Base-by-base conservation (phyloP, 2,888 invertebrate species). In the Caenorhabditis auriculariae region DNA sequence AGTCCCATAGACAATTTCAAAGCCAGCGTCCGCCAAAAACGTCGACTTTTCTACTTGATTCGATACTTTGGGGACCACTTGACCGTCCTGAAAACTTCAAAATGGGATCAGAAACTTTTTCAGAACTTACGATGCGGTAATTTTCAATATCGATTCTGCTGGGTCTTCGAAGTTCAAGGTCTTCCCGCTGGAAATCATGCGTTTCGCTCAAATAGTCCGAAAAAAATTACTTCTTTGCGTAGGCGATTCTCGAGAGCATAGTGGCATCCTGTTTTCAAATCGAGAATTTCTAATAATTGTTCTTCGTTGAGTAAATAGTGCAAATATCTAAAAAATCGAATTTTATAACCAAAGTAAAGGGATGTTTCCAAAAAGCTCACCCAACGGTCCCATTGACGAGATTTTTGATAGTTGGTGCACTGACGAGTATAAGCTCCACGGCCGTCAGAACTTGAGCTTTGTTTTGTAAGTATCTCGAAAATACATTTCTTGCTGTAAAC, bases 1-100 rank as follows among this genome's bases (percentile, higher is more conserved):
- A 2, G 66, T 68, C 9, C 68, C 72, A 32, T 60, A 72, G 15
- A 65, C 42, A 12, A 72, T 72, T 54, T 72, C 72, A 50, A 72
- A 72, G n/a, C 69, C 72, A 19, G 72, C 66, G 54, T 72, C 72
- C 1, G 69, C 72, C 23, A 72, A 51, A 28, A 70, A 61, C 12
- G 72, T 70, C 4, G 66, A 60, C 27, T 65, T 58, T 46, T 68
- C 54, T 15, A 66, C 43, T 21, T 53, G 39, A 32, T 56, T 54
- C 4, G 56, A 38, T 21, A n/a, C n/a, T n/a, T n/a, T n/a, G n/a
- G 60, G 37, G 6, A 37, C 19, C 27, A 46, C 41, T 19, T 50
- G 46, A 1, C 54, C 43, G 15, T 54, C 51, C 56, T 60, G 46
- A 52, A 52, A 41, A 41, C 19, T n/a, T n/a, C n/a, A 5, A 9